Evolutionary conservation across 1,140 invertebrate genomes (phyloP), one percentile per base, ranked within the genome.

Genomic region (Brachionus sp.): DNA sequence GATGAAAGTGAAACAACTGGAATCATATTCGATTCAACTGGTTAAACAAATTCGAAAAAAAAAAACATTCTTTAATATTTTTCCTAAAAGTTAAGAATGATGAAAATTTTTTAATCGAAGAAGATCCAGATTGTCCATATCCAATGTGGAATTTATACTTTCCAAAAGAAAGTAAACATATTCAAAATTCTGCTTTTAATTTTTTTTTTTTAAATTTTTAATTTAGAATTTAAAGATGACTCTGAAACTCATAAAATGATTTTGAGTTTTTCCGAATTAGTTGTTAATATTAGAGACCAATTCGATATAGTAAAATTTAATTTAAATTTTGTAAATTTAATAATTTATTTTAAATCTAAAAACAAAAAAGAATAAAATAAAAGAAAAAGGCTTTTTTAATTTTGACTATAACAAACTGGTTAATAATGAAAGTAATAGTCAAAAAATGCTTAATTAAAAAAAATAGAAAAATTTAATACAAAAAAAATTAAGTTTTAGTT

Each of bases 331-430:
- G 29, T 29, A 33, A 57, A n/a, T 25, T 57, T 57, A 57, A 5
- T 57, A 19, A 19, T 57, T 57, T 5, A n/a, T 23, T 70, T 5
- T 77, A 42, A 16, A 10, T 77, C 29, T 37, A 13, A 16, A 42
- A 16, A 46, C 19, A 10, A 75, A 75, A 39, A n/a, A 80, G 77
- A 66, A 80, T 37, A 57, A 80, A 64, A 80, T 80, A 29, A 80
- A 80, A 64, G 77, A 57, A n/a, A 80, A 80, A 62, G 77, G 77
- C 9, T 80, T 80, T 44, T 80, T 80, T 44, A 80, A 80, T 66
- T 57, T 80, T 25, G 77, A 80, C 13, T 80, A n/a, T 19, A 57
- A 80, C 12, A 39, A 80, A 42, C n/a, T 80, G 16, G 16, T 53
- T 12, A 53, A 39, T 78, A 50, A 78, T 62, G 29, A 78, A 50